Evolutionary conservation across 2,888 invertebrate genomes (phyloP), one percentile per base, ranked within the genome.

Genomic region (Lasioglossum figueresi): DNA sequence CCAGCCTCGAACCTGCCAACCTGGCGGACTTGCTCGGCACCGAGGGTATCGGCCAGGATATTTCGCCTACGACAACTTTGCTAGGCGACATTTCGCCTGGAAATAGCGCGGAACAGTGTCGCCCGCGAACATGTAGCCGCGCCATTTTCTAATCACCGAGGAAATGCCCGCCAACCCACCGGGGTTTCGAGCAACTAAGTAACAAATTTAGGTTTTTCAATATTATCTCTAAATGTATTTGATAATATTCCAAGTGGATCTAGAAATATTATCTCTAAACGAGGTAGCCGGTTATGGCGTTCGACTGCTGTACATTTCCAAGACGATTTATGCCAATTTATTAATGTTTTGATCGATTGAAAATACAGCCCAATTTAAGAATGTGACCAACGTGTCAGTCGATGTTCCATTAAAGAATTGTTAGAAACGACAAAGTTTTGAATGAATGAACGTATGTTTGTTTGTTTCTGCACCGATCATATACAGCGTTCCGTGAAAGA

Each of bases 1-100:
- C 92, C 92, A 90, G 85, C 89, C 84, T 91, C 89, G 90, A 88
- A 88, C 88, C 89, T 83, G 84, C 84, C 88, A 88, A 88, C 83
- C 80, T 84, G 85, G 85, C 76, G 70, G 76, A 76, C 79, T 76
- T 45, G 80, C 84, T 73, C 52, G 27, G 37, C 74, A 76, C 76
- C 40, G 66, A 71, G 34, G 70, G 48, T 85, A 85, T 78, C 77
- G 68, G 75, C 66, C 74, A 77, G 63, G 77, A 80, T 84, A 84
- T 80, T 84, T 85, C 77, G 80, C 80, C 85, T 85, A 84, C 76
- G 85, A 84, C 63, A 63, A 31, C 48, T 73, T 52, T 19, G 40
- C 79, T 74, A 72, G 68, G 37, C 76, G 48, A 68, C 72, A 66
- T 76, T 84, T 79, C 59, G 52, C 43, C 8, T 52, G 43, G 63